phyloP scores from a whole-genome alignment of 2,888 invertebrate species.

The Archips xylosteana region DNA sequence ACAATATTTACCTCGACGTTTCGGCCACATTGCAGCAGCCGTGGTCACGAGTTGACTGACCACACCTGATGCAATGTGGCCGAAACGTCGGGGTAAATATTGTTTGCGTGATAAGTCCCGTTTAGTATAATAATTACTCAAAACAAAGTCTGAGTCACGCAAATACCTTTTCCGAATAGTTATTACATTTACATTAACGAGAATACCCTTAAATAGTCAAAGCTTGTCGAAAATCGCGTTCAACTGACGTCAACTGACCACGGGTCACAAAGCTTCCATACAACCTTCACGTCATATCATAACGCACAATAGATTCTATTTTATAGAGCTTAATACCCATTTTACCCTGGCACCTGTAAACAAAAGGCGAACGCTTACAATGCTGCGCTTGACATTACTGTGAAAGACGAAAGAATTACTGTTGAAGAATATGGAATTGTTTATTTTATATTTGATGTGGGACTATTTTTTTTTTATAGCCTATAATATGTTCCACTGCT shows the following conservation, averaged over 20 bases:
- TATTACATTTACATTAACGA: constrained; percentile 44
- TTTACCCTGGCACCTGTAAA: neutral
- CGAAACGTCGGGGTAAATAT: too few species aligned
- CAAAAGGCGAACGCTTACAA: constrained; percentile 24
- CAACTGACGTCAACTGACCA: constrained; percentile 62
- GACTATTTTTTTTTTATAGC: too few species aligned
- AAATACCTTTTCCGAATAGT: too few species aligned
- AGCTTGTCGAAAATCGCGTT: constrained; percentile 68
- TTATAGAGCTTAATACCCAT: neutral
- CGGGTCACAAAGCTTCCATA: constrained; percentile 63
- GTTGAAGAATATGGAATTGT: neutral
- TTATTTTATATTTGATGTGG: neutral
- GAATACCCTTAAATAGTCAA: constrained; percentile 55
- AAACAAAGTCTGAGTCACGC: neutral
- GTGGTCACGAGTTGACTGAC: too few species aligned
- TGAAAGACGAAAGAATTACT: constrained; percentile 12
- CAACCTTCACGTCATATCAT: neutral
- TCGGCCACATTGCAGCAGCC: too few species aligned
- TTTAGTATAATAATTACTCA: too few species aligned
- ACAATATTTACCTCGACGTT: too few species aligned
- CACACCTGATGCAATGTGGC: too few species aligned
- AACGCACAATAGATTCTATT: constrained; percentile 12
- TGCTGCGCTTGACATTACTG: constrained; percentile 31
- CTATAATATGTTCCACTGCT: too few species aligned
- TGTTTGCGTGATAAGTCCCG: too few species aligned